Base-by-base conservation (phyloP, 2,888 invertebrate genomes). In the Troilus luridus region DNA sequence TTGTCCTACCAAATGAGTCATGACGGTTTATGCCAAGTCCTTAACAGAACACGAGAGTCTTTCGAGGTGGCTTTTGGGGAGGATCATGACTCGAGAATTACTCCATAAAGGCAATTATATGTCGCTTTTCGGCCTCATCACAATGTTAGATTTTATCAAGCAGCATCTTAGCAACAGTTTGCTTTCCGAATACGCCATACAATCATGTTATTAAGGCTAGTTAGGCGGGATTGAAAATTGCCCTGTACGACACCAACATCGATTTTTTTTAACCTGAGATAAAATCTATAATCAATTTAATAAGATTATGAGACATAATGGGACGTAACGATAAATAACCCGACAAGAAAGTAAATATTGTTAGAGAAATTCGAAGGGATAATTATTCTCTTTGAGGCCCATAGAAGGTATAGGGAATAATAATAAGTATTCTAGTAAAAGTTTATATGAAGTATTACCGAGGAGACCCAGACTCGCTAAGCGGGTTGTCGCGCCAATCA, bases 221-320 rank as follows among this genome's bases (percentile, higher is more conserved):
- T 77, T 77, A 27, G 72, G 7, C 17, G 17, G 41, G 19, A 1
- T 41, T 41, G 72, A 41, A 41, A 77, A 77, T 77, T 77, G 72
- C 27, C 41, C 41, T 17, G 1, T 27, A 77, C 27, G 41, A 77
- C 41, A 77, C 72, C 72, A 77, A 14, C 17, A 2, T 72, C 72
- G 27, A 14, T 72, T 72, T 59, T 59, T 72, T 72, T 77, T 77
- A 17, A 41, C 27, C 6, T 41, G 17, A 14, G 72, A 77, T 77
- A 77, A 77, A 77, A 77, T 77, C 72, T 77, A 41, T 77, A 77
- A 77, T 77, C 72, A 77, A 17, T 77, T 77, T 77, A 77, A 77
- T 77, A 77, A 77, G 27, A 41, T 77, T 77, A 19, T 77, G 72
- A 77, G 72, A 77, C 27, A 77, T 27, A 27, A 41, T 19, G 21